These are phyloP conservation scores for Acropternis orthonyx DNA, from an alignment of 2,797 vertebrate species.

Conservation along the genomic window DNA sequence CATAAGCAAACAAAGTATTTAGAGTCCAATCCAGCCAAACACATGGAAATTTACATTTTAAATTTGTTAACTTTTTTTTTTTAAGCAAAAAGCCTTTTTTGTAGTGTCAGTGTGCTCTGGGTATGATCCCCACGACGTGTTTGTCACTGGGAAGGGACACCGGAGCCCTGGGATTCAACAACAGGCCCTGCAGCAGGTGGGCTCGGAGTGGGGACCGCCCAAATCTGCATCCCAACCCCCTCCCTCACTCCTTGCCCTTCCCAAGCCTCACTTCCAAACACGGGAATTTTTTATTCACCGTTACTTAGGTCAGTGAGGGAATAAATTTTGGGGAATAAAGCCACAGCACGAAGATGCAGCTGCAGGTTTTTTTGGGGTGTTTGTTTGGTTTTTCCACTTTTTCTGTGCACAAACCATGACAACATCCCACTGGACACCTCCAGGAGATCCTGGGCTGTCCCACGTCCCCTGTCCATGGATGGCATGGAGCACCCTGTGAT, in stretches of 20 bases:
- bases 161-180: fast-evolving
- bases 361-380: fast-evolving
- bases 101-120: fast-evolving
- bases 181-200: background rate
- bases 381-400: background rate
- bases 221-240: fast-evolving
- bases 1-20: background rate
- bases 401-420: background rate
- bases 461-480: fast-evolving
- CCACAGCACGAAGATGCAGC: background rate
- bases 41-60: fast-evolving
- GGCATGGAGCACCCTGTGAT: fast-evolving
- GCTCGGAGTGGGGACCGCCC: background rate
- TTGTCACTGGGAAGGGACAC: background rate
- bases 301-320: background rate
- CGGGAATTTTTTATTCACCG: background rate
- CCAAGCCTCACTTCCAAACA: background rate
- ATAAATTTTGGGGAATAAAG: background rate
- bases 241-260: background rate
- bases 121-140: fast-evolving
- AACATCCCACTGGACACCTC: fast-evolving
- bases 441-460: background rate
- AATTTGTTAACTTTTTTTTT: background rate
- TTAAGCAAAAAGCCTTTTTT: background rate
- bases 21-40: background rate